Evolutionary conservation across 1,140 invertebrate genomes (phyloP), one percentile per base, ranked within the genome.

Genomic region (Cyphomyrmex costatus): DNA sequence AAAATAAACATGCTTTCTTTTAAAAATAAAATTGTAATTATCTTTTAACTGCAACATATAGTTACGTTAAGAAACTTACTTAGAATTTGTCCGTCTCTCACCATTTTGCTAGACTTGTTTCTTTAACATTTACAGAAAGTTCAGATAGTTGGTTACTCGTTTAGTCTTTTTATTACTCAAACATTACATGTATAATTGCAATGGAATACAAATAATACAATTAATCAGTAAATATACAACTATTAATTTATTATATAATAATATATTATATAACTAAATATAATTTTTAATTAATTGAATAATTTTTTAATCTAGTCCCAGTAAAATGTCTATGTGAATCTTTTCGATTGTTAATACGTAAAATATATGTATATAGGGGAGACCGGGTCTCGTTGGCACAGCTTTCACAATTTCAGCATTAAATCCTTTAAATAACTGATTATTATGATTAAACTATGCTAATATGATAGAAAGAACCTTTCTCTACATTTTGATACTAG

Each of bases 271-370:
- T 24, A 49, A 70, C 33, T 24, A n/a, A 21, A 21, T 33, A 33
- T 7, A 74, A 74, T 36, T 74, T 33, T 14, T 33, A 56, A 56
- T 21, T 56, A 74, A 74, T 56, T 60, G 56, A 5, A 60, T 77
- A 14, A 19, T 5, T 36, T 36, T 33, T 36, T 8, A 36, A 36
- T 36, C 33, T 7, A 36, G 33, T 36, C 6, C 8, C 6, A 36
- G 33, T 36, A 36, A 36, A 36, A 36, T 0, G n/a, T n/a, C n/a
- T n/a, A n/a, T n/a, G 33, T 36, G 8, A 36, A 36, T 7, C 8
- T 36, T 36, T 36, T 36, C 33, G 33, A 7, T 36, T 36, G 33
- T 36, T 8, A 36, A 7, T 7, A 7, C 8, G 7, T 10, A 36
- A 36, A 36, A 10, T 42, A 12, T 42, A 42, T 42, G n/a, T n/a